Evolutionary conservation across 2,113 vertebrate genomes (phyloP), one percentile per base, ranked within the genome.

Genomic region (Nanorana parkeri): DNA sequence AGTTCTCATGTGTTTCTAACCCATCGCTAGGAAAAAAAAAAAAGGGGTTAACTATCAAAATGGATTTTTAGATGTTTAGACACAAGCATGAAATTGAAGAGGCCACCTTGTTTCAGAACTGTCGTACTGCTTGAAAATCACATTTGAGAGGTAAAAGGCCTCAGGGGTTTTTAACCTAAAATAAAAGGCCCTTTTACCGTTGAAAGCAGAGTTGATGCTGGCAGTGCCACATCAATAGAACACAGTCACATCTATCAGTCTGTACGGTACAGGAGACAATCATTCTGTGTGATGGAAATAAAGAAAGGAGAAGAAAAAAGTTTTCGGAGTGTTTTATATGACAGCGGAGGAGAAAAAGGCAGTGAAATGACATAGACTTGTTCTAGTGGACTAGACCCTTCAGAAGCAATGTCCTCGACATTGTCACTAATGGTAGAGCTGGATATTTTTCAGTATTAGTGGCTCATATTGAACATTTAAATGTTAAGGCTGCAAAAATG

Each of bases 101-200:
- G 80, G 61, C 80, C 80, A 81, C 80, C 80, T 81, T 81, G 60
- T 75, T 81, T 75, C 60, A 75, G 41, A 72, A 75, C 80, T 81
- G 80, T 81, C 80, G 41, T 81, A 67, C 60, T 41, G 68, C 52
- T 54, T 74, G 58, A 74, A 74, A 81, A 74, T 81, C 80, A 75
- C 71, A 81, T 74, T 74, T 75, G 60, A 81, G 80, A 81, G 69
- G 80, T 81, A 81, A 74, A 81, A 81, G 61, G 80, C 80, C 80
- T 81, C n/a, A 21, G 66, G 80, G 80, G 69, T 64, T 81, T 81
- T 61, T 74, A 66, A 81, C 80, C 69, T 81, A 69, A 75, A 67
- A 74, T 74, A 56, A 74, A 81, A 81, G 63, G 28, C 20, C 61
- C 69, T 74, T 81, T 75, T 63, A 65, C 61, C 26, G 60, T 21